A percentile compares a stretch with the other conserved stretches of the same genome.
These are phyloP conservation scores for Protobothrops flavoviridis DNA, from an alignment of 2,113 vertebrate genomes.

Conservation along the genomic window DNA sequence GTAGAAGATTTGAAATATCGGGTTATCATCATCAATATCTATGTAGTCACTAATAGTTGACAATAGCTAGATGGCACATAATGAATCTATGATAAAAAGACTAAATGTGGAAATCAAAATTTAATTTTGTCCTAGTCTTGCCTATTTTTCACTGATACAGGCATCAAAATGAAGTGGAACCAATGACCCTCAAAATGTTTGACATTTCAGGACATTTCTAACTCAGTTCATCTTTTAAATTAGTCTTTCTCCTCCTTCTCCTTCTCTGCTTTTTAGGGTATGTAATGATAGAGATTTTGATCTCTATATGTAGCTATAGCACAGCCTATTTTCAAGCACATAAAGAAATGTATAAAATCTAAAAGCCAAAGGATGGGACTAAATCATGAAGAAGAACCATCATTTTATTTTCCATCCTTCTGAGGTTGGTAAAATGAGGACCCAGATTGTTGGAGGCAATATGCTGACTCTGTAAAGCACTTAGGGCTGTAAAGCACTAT, in stretches of 20 bases:
- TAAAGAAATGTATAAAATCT: not conserved
- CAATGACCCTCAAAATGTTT: not conserved
- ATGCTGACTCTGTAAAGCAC: too few species aligned
- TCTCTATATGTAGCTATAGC: not conserved
- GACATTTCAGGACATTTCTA: not conserved
- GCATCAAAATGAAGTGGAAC: not conserved
- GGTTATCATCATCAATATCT: not conserved
- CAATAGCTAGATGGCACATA: not conserved
- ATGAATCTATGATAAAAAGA: not conserved
- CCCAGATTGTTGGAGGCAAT: too few species aligned
- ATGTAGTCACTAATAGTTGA: not conserved
- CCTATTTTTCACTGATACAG: not conserved
- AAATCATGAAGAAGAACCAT: not conserved
- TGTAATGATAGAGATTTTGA: not conserved
- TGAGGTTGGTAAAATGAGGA: too few species aligned
- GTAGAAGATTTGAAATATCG: not conserved
- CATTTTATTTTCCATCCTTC: too few species aligned
- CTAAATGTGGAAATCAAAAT: not conserved
- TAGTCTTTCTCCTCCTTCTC: not conserved
- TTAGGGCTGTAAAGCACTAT: too few species aligned
- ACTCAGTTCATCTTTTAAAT: not conserved
- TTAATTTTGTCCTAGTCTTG: not conserved
- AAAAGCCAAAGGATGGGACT: not conserved
- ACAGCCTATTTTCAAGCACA: not conserved
- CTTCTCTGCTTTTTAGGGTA: not conserved